Evolutionary conservation across 64 coral and sea anemone species (phyloP).

Genomic region (Montipora cactus): DNA sequence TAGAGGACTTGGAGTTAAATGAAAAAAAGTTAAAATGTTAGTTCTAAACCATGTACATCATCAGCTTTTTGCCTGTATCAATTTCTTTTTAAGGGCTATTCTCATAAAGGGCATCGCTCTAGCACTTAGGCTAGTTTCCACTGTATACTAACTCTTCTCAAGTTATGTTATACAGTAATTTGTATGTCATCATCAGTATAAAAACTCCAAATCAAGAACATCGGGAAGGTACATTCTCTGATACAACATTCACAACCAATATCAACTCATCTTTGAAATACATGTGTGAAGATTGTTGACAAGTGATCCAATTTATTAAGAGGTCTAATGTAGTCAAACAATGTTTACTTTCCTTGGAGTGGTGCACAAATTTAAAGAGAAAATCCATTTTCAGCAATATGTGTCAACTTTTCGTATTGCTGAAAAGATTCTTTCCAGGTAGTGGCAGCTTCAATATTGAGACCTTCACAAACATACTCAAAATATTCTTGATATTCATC

Average conservation of each 20-base stretch:
- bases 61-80: too few relatives aligned
- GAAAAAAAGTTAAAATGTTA: too few relatives aligned
- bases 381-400: slow-evolving; percentile 53
- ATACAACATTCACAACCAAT: slow-evolving; percentile 27
- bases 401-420: slow-evolving; percentile 37
- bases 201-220: slow-evolving; percentile 4
- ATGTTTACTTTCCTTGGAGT: slow-evolving; percentile 3
- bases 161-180: background rate
- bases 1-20: too few relatives aligned
- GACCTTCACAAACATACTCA: slow-evolving; percentile 62
- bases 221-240: slow-evolving; percentile 1
- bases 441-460: slow-evolving; percentile 6
- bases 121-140: too few relatives aligned
- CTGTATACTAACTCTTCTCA: too few relatives aligned
- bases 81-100: too few relatives aligned
- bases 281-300: background rate
- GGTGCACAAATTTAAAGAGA: slow-evolving; percentile 10
- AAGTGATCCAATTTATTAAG: background rate
- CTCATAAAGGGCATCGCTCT: too few relatives aligned
- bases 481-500: slow-evolving; percentile 63
- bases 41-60: too few relatives aligned
- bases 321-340: slow-evolving; percentile 5
- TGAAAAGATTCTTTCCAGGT: slow-evolving; percentile 66
- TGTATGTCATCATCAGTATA: slow-evolving; percentile 4
- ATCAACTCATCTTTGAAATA: slow-evolving; percentile 18